Percentiles rank a stretch among this genome's conserved stretches.
Evolutionary conservation across 2,113 vertebrate genomes (phyloP).

Genomic region (Charadrius vociferus): DNA sequence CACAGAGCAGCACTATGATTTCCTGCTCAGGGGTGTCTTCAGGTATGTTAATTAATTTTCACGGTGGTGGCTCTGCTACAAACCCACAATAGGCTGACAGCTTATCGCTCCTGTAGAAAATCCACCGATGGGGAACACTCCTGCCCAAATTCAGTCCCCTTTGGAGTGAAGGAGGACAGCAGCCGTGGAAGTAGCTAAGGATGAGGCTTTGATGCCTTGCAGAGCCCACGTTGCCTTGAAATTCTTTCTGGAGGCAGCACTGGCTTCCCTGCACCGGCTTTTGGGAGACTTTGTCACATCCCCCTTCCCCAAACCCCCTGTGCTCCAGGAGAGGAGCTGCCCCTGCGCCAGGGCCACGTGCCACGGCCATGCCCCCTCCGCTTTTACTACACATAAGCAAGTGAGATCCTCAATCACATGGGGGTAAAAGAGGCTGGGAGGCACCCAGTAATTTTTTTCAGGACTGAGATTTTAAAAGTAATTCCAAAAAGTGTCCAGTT

Average conservation of each 20-base stretch:
- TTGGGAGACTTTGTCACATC: neutral
- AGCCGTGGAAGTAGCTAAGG: neutral
- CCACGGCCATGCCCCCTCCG: fast-evolving
- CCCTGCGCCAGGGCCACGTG: fast-evolving
- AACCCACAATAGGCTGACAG: slow-evolving; percentile 10
- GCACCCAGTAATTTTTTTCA: neutral
- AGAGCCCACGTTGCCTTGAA: neutral
- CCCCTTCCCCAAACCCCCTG: fast-evolving
- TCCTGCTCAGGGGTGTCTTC: slow-evolving; percentile 61
- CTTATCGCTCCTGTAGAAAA: neutral
- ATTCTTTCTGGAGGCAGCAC: neutral
- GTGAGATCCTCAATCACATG: fast-evolving
- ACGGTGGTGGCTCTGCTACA: neutral
- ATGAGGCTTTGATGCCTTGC: neutral
- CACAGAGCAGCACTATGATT: slow-evolving; percentile 66
- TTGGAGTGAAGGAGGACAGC: neutral
- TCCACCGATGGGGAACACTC: neutral
- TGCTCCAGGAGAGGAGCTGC: neutral
- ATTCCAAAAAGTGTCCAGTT: neutral
- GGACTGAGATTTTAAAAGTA: neutral
- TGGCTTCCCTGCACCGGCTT: neutral
- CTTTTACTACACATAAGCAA: neutral
- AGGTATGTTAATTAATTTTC: slow-evolving; percentile 67
- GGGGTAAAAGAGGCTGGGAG: neutral
- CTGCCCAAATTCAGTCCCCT: neutral